Base-by-base conservation (phyloP, 2,113 vertebrate genomes). In the Lipophrys pholis region DNA sequence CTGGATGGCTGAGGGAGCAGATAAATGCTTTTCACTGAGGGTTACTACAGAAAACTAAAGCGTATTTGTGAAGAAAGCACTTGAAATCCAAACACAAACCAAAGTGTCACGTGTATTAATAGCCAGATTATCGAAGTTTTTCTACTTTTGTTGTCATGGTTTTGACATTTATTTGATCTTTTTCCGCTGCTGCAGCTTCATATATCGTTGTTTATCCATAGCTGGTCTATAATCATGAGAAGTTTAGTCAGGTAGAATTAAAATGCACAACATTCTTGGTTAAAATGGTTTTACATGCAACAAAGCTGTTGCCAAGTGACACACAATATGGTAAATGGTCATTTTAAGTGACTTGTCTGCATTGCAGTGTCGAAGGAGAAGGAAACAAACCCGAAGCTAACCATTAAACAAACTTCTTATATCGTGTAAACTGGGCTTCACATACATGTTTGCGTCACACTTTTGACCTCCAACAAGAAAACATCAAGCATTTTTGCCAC, bases 1-100 rank as follows among this genome's bases (percentile, higher is more conserved):
- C 69, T 75, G 58, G 80, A 82, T 38, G 83, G 55, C 35, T 50
- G 51, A 67, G 16, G 41, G 46, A 53, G 21, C 6, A 40, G 73
- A 81, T 78, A 83, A 80, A 78, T 73, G 49, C 42, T 58, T 76
- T 39, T 75, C 12, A 52, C 7, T 41, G 35, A 64, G 71, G 45
- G 69, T 65, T 48, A 42, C 35, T 7, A 36, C 11, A 39, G 45
- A 66, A 42, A 66, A 42, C 16, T 17, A 53, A 63, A 60, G 11
- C 15, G 11, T 35, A 11, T 40, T 54, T 71, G 61, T 52, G 10
- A 67, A 11, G 8, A 42, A 12, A 36, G 43, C 35, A 11, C 73
- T 17, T 59, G 57, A 60, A 66, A 54, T 57, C 38, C 30, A 12
- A 42, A 36, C 43, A 61, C 39, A 51, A 53, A 61, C 11, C 10